These are phyloP conservation scores for Drosophila mulleri DNA, from an alignment of 2,888 invertebrate species.

Conservation along the genomic window DNA sequence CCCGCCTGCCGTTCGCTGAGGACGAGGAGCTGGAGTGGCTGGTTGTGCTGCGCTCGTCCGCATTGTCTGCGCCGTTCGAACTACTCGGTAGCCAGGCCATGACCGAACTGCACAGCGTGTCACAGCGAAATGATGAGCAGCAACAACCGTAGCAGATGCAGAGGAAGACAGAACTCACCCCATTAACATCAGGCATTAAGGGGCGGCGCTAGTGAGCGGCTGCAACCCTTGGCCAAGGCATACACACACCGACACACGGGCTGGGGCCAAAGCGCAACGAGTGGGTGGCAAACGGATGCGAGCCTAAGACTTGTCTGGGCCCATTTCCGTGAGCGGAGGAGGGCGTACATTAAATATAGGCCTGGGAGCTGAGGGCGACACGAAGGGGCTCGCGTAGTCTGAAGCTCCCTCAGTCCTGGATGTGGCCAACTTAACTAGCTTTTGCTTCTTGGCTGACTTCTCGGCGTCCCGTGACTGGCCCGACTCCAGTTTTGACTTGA, in stretches of 20 bases:
- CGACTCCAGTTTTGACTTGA: not conserved
- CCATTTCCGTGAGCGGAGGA: not conserved
- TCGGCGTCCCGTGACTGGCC: not conserved
- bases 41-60: constrained; percentile 68
- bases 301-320: not conserved
- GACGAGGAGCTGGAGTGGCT: constrained; percentile 64
- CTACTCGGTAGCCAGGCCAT: constrained; percentile 74
- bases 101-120: constrained; percentile 4
- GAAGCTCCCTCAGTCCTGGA: not conserved
- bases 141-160: not conserved
- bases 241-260: not conserved
- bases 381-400: not conserved
- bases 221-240: constrained; percentile 29
- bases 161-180: constrained; percentile 12
- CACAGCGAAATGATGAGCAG: constrained; percentile 32
- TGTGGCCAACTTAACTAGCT: not conserved
- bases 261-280: not conserved
- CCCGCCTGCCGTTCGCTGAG: constrained; percentile 35
- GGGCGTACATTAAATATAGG: constrained; percentile 48
- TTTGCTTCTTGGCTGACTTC: not conserved
- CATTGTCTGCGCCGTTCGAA: constrained; percentile 63
- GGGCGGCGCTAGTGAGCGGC: constrained; percentile 16
- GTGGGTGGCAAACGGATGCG: not conserved
- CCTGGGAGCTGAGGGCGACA: constrained; percentile 15
- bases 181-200: not conserved